Evolutionary conservation across 1,140 invertebrate genomes (phyloP), one percentile per base, ranked within the genome.

Genomic region (Apis mellifera): DNA sequence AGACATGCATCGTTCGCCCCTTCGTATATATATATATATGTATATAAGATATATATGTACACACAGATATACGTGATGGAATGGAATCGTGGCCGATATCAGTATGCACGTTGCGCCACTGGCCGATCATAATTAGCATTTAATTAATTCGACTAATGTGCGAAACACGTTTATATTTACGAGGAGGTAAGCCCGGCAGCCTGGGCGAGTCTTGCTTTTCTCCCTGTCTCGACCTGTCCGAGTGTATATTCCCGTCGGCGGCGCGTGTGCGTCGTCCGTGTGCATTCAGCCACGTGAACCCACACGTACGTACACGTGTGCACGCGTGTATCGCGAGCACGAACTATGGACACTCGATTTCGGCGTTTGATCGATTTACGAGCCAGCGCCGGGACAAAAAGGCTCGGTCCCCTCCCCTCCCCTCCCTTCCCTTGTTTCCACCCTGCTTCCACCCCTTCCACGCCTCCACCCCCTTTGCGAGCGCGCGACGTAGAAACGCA

Each of bases 91-190:
- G 59, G 23, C 55, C 42, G 75, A 65, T 84, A 90, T 90, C 89
- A 83, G 89, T 90, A 90, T 90, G 89, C 89, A 74, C 65, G 82
- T 75, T 76, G 79, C 78, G 81, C 57, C 83, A 86, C 66, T 77
- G 78, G 21, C 87, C 78, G 83, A 90, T 89, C 87, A 89, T 90
- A 91, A 91, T 91, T 91, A 91, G 89, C 90, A 91, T 91, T 90
- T 91, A 92, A 92, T 92, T 91, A 92, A 92, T 91, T 90, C 89
- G 87, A 89, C 90, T 87, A 89, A 91, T 90, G 90, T 81, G 89
- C 84, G 88, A 91, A 87, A 90, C 89, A 90, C 85, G 88, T 89
- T 90, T 88, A 87, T 90, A 89, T 84, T 86, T 89, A 88, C 84
- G 89, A 87, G 60, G 78, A 76, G 85, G 74, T 74, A 75, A 83